Percentiles rank a stretch among this genome's conserved stretches.
These are phyloP conservation scores for Rhizomys pruinosus DNA, from an alignment of 2,113 vertebrate species.

Conservation along the genomic window DNA sequence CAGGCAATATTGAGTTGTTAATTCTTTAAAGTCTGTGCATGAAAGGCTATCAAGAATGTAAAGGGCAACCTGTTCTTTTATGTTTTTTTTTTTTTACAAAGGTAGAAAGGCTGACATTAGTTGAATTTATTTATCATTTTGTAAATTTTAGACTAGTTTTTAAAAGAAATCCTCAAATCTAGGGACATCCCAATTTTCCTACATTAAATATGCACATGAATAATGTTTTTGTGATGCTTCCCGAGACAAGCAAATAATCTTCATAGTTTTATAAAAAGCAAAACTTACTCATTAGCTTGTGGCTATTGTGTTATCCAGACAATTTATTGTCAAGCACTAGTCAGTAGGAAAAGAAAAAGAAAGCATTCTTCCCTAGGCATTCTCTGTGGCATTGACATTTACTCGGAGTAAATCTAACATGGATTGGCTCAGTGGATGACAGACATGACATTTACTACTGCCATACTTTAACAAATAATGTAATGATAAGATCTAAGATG, in stretches of 20 bases:
- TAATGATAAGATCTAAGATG: conserved; percentile 86
- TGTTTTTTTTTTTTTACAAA: no score
- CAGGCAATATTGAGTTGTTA: not conserved
- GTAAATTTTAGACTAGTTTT: not conserved
- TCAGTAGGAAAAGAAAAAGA: conserved; percentile 82
- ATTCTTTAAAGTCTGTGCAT: not conserved
- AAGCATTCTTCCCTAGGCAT: conserved; percentile 82
- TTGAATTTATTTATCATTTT: conserved; percentile 37
- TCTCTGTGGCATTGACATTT: conserved; percentile 88
- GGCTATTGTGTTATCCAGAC: conserved; percentile 80
- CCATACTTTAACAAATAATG: conserved; percentile 84
- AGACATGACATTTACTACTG: conserved; percentile 88
- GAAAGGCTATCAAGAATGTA: not conserved
- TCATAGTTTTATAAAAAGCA: conserved; percentile 59
- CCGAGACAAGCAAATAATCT: conserved; percentile 64
- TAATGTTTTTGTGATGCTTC: conserved; percentile 42
- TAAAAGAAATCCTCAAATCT: not conserved
- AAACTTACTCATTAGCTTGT: conserved; percentile 83
- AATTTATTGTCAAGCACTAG: conserved; percentile 86
- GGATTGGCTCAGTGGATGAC: conserved; percentile 85
- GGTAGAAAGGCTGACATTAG: not conserved
- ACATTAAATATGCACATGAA: conserved; percentile 41
- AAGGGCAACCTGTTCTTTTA: not conserved
- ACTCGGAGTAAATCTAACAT: conserved; percentile 87
- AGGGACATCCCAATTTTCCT: not conserved